Base-by-base conservation (phyloP, 2,113 vertebrate species). In the Scopus umbretta region DNA sequence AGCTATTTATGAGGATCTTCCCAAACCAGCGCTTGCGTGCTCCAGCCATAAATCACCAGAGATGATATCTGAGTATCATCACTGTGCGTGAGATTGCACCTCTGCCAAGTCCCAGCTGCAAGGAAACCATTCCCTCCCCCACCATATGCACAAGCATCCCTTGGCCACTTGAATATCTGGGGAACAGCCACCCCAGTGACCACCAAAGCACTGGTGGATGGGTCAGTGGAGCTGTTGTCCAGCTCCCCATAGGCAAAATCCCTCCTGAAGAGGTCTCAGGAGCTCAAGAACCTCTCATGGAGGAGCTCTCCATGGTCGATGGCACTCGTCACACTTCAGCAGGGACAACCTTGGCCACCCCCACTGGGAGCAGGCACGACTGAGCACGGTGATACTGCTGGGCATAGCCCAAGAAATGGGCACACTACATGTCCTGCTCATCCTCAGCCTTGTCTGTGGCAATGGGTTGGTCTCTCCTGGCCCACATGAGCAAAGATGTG, bases 1-100 rank as follows among this genome's bases (percentile, higher is more conserved):
- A 81, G 96, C 90, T 97, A 95, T 97, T 97, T 96, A 95, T 90
- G 92, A 97, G 94, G 52, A 92, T 87, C 89, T 94, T 95, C 86
- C 72, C 79, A 79, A 92, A 83, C 72, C 45, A 61, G 52, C 4
- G 2, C 59, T 94, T 94, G 80, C 5, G 2, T 87, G 83, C 90
- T 96, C 34, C n/a, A 4, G 93, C 70, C 0, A 0, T 96, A 96
- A 96, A 97, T 95, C 95, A 94, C 20, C 71, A 92, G 71, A 96
- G 89, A 90, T 95, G 83, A 93, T 90, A 96, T 95, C 86, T 89
- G 62, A 95, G 82, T 38, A 85, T 95, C 95, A 96, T 80, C 94
- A 87, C 88, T 49, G 86, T 53, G 76, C 90, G 66, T 80, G 88
- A 82, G 90, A 91, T 53, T 85, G 88, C 63, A 38, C 29, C 29